phyloP scores from a whole-genome alignment of 2,113 vertebrate genomes.

The Ciconia stormi region DNA sequence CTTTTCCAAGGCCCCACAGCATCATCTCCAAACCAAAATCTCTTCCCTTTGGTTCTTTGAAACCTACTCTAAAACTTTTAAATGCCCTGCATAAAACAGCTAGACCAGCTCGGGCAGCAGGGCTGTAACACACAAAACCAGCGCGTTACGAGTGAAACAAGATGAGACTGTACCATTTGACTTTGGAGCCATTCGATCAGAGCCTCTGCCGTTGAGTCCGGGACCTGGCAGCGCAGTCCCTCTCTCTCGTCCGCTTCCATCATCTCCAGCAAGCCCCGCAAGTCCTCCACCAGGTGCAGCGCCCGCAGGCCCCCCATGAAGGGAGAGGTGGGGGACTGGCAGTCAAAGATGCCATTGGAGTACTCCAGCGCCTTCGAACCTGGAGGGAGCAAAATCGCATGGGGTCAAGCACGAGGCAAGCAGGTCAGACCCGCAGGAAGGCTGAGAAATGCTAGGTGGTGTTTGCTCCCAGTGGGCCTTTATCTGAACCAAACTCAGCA shows the following conservation, averaged over 20 bases:
- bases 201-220: slow-evolving; percentile 86
- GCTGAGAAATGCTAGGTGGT: rapidly evolving
- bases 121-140: background rate
- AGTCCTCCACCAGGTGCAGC: slow-evolving; percentile 90
- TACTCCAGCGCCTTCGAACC: slow-evolving; percentile 97
- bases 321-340: slow-evolving; percentile 94
- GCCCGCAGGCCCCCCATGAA: slow-evolving; percentile 91
- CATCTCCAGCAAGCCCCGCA: slow-evolving; percentile 87
- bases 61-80: background rate
- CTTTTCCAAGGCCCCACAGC: background rate
- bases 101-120: too few species aligned
- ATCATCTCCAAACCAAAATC: background rate
- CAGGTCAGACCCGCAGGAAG: background rate
- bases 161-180: slow-evolving; percentile 79
- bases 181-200: slow-evolving; percentile 91
- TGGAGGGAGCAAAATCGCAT: background rate
- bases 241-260: slow-evolving; percentile 93
- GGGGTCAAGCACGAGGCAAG: background rate
- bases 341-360: slow-evolving; percentile 94
- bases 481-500: background rate
- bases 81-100: background rate
- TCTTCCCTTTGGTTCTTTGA: background rate
- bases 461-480: background rate
- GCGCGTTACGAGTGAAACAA: rapidly evolving
- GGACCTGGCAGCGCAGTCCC: slow-evolving; percentile 90